Evolutionary conservation across 2,888 invertebrate species (phyloP), one percentile per base, ranked within the genome.

Genomic region (Caradrina kadenii): DNA sequence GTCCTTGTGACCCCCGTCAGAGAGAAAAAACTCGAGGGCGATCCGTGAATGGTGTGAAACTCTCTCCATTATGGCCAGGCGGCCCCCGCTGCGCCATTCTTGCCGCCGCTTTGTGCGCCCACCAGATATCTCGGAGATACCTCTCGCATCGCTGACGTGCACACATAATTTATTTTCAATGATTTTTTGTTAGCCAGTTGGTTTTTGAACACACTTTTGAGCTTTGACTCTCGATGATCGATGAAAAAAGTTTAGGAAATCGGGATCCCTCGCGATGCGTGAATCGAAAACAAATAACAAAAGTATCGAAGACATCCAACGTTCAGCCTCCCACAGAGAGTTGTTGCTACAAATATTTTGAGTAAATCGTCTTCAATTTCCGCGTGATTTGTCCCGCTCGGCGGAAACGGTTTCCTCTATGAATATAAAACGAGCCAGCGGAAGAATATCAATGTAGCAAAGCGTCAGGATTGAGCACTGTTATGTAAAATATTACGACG

Each of bases 71-170:
- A 90, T 91, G 81, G 87, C 80, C 81, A 82, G 80, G 77, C 80
- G 88, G 83, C 88, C 87, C 94, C 94, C 92, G 94, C 92, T 88
- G 94, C 69, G 93, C 88, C 89, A 90, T 92, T 92, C 90, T 91
- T 82, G 82, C 76, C 84, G 82, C 73, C 83, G 87, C 91, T 89
- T 93, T 93, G 91, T 92, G 88, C 84, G 86, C 86, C 86, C 88
- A 85, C 86, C 88, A 83, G 83, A 85, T 82, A 84, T 79, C 87
- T 83, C 65, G 80, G 82, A 81, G 86, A 83, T 81, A 81, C 84
- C 86, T 69, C 86, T 80, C 83, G 82, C 81, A 76, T 82, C 88
- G 90, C 88, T 90, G 90, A 89, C 91, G 86, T 87, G 86, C 89
- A 88, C 91, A 90, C 87, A 90, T 91, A 81, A 92, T 92, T 92